These are phyloP conservation scores for Heliconius ethilla DNA, from an alignment of 2,888 invertebrate genomes.

Conservation along the genomic window DNA sequence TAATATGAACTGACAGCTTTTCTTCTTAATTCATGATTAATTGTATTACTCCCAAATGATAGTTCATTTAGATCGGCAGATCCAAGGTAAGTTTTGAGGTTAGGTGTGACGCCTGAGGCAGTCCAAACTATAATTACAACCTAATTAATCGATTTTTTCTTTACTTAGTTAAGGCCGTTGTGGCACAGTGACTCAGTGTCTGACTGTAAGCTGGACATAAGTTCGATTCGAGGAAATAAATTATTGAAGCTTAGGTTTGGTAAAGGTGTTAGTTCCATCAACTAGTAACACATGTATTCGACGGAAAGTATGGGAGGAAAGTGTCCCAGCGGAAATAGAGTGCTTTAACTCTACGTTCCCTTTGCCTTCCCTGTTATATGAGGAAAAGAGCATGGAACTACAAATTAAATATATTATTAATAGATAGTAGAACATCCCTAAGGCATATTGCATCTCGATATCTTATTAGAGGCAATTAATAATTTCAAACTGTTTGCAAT, in stretches of 20 bases:
- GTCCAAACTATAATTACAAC: not conserved
- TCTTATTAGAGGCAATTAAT: constrained; percentile 31
- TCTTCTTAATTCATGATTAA: not conserved
- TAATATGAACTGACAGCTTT: not conserved
- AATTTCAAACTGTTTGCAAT: constrained; percentile 18
- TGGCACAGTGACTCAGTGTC: not conserved
- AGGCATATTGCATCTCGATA: constrained; percentile 22
- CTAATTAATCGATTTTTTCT: not conserved
- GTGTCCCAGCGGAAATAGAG: not conserved
- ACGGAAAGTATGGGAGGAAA: no score
- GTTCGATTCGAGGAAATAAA: not conserved
- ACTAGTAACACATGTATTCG: no score
- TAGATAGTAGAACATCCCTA: not conserved
- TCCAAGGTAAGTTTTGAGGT: constrained; percentile 4
- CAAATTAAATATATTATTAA: not conserved
- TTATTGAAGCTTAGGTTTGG: not conserved
- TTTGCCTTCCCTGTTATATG: not conserved
- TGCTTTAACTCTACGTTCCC: no score
- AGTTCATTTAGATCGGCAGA: not conserved
- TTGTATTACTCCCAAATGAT: not conserved
- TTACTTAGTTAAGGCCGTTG: not conserved
- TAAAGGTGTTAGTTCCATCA: no score
- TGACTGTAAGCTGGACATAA: not conserved
- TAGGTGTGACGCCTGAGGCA: constrained; percentile 3
- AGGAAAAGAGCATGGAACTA: not conserved